Conservation (phyloP, 1,140 invertebrate species). For the Centruroides sculpturatus region DNA sequence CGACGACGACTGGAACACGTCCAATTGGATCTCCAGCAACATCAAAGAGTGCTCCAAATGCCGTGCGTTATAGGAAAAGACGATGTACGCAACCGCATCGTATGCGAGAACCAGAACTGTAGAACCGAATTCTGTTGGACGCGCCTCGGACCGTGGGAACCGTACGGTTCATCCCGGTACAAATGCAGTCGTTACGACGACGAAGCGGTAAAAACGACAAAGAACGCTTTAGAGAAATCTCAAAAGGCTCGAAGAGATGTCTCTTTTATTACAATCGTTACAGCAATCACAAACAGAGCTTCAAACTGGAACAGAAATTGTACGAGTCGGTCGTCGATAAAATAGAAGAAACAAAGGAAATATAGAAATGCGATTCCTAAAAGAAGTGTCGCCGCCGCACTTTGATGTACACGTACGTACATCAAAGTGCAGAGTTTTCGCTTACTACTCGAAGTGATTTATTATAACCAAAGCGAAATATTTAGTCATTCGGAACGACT, state of each 20-base stretch:
- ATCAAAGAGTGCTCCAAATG: constrained; percentile 97
- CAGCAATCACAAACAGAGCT: constrained; percentile 97
- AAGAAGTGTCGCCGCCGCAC: constrained; percentile 90
- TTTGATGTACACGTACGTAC: constrained; percentile 98
- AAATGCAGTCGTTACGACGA: constrained; percentile 97
- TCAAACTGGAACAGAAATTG: constrained; percentile 93
- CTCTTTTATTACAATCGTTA: constrained; percentile 98
- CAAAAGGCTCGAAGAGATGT: constrained; percentile 77
- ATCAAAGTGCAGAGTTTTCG: too few relatives aligned
- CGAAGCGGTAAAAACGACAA: constrained; percentile 84
- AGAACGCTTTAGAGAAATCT: constrained; percentile 89
- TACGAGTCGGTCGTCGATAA: constrained; percentile 87
- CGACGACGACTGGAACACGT: constrained; percentile 97
- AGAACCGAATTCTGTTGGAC: constrained; percentile 99
- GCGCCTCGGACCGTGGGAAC: constrained; percentile 94
- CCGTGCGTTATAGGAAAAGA: constrained; percentile 94
- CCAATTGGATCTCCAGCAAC: constrained; percentile 98
- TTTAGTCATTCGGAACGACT: constrained; percentile 95
- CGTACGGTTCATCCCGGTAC: constrained; percentile 40
- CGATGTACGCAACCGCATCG: constrained; percentile 98
- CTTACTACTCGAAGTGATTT: constrained; percentile 82
- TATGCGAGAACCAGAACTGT: constrained; percentile 97
- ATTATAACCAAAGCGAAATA: constrained; percentile 93
- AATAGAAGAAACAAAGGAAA: constrained; percentile 99
- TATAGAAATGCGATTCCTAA: constrained; percentile 78